A percentile compares a stretch with the other conserved stretches of the same genome.
phyloP scores from a whole-genome alignment of 2,888 invertebrate species.

The Dolichomitus sp. region DNA sequence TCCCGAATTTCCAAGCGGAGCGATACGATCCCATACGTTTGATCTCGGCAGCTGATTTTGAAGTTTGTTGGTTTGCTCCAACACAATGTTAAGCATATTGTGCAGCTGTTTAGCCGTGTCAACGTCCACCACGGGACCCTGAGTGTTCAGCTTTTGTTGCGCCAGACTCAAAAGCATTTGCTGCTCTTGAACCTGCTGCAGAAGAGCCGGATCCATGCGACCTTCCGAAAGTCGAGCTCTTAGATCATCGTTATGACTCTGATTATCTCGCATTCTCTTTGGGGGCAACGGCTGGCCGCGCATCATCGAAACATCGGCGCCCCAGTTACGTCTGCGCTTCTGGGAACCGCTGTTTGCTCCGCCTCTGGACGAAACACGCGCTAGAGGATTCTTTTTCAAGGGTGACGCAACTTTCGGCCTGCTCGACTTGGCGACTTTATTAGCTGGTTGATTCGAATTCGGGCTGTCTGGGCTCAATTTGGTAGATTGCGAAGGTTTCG shows the following conservation, averaged over 20 bases:
- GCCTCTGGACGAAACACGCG: constrained; percentile 17
- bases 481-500: neutral
- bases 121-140: constrained; percentile 75
- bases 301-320: constrained; percentile 64
- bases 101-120: constrained; percentile 82
- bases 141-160: constrained; percentile 79
- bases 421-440: constrained; percentile 34
- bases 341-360: constrained; percentile 25
- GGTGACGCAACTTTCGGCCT: constrained; percentile 36
- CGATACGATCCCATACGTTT: constrained; percentile 84
- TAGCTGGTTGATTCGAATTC: constrained; percentile 31
- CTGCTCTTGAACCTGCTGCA: constrained; percentile 80
- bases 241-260: constrained; percentile 72
- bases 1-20: constrained; percentile 75
- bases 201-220: constrained; percentile 77
- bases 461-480: constrained; percentile 49
- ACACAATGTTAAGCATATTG: constrained; percentile 81
- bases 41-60: constrained; percentile 82
- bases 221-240: constrained; percentile 77
- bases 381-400: constrained; percentile 55
- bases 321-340: constrained; percentile 73
- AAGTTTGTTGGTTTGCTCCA: constrained; percentile 83
- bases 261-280: constrained; percentile 75
- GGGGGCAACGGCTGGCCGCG: constrained; percentile 73
- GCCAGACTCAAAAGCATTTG: constrained; percentile 80